These are phyloP conservation scores for Psilopogon haemacephalus DNA, from an alignment of 2,113 vertebrate species.

Conservation along the genomic window DNA sequence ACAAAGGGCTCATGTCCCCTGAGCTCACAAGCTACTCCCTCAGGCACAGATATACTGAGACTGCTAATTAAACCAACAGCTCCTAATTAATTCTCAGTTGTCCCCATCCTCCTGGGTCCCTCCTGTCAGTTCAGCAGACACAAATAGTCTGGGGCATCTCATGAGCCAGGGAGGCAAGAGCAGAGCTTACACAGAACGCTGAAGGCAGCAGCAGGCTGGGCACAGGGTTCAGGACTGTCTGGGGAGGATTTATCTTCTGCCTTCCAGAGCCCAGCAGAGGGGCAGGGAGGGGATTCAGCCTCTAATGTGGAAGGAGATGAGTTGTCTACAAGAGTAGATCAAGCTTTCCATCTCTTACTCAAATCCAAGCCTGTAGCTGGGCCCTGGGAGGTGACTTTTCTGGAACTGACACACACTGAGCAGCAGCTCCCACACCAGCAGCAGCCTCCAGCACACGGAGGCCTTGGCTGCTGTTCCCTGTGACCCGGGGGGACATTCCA, in stretches of 20 bases:
- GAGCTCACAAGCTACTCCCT: neutral
- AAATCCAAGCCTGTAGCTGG: neutral
- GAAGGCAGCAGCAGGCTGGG: neutral
- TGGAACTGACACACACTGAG: neutral
- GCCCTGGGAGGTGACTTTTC: neutral
- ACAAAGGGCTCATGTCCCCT: neutral
- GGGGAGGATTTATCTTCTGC: neutral
- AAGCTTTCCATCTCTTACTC: neutral
- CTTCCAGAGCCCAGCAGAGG: neutral
- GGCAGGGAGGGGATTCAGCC: neutral
- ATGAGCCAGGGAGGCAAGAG: neutral
- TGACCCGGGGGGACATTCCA: neutral
- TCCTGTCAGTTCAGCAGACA: slow-evolving; percentile 15
- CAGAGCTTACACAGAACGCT: neutral
- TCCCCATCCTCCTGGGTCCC: slow-evolving; percentile 8
- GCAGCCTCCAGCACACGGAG: neutral
- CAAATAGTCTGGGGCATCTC: neutral
- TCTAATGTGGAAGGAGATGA: neutral
- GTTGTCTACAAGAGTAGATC: neutral
- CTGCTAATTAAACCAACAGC: slow-evolving; percentile 43
- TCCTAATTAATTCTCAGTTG: slow-evolving; percentile 51
- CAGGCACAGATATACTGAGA: neutral
- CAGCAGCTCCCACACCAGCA: neutral
- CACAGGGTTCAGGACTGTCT: neutral
- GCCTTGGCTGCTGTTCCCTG: fast-evolving